Conservation (phyloP, 2,113 vertebrate genomes). For the Dipodomys merriami region DNA sequence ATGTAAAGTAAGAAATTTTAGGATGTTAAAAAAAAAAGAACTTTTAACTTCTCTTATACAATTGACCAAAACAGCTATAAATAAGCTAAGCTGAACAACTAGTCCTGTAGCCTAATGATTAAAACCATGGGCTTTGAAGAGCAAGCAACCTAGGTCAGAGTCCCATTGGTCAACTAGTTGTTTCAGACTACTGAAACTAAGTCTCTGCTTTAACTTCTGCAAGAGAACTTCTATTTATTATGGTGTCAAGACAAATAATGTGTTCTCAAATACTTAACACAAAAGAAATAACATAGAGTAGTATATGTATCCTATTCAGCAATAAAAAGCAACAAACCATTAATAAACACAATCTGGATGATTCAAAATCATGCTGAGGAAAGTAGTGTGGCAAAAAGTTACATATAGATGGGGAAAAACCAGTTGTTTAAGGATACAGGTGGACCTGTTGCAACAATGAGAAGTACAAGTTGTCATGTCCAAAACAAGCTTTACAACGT, state of each 20-base stretch:
- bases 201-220: slow-evolving; percentile 24
- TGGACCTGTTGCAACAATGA: too few species aligned
- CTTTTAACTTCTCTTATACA: slow-evolving; percentile 12
- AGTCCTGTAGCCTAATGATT: not conserved
- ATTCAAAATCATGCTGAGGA: not conserved
- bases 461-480: too few species aligned
- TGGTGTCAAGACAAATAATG: not conserved
- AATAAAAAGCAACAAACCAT: not conserved
- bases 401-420: too few species aligned
- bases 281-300: not conserved
- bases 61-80: slow-evolving; percentile 33
- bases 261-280: slow-evolving; percentile 39
- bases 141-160: not conserved
- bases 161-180: not conserved
- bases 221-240: not conserved
- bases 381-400: slow-evolving; percentile 13
- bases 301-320: not conserved
- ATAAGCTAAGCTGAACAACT: slow-evolving; percentile 10
- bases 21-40: not conserved
- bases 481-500: too few species aligned
- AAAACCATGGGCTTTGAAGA: not conserved
- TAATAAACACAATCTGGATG: slow-evolving; percentile 11
- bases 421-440: too few species aligned
- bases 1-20: not conserved
- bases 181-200: slow-evolving; percentile 18